Evolutionary conservation across 2,797 vertebrate genomes (phyloP), one percentile per base, ranked within the genome.

Genomic region (Nyctalus aviator): DNA sequence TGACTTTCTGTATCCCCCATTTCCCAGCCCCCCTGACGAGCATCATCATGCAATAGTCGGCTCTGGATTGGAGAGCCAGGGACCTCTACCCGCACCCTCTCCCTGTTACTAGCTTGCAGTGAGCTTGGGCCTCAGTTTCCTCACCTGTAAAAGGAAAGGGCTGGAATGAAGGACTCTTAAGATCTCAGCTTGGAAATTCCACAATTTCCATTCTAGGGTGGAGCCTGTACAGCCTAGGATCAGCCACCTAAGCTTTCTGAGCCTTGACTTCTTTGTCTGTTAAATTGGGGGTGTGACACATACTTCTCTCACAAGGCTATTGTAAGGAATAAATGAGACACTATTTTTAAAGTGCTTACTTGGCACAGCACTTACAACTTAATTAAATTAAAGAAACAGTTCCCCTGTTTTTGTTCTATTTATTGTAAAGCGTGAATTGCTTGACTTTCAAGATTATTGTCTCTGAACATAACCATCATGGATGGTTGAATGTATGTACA

Each of bases 311-410:
- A 25, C 27, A 50, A 55, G 10, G 10, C n/a, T 59, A 32, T 48
- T n/a, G 25, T 66, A n/a, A 75, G 76, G n/a, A 94, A 69, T 73
- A 93, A 91, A 59, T 79, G 64, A 85, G 82, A 62, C 27, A 62
- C 30, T 62, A 55, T 41, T 0, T 64, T 88, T 90, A 21, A 83
- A 93, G 69, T 62, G 41, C 79, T 86, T 21, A 18, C 41, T 75
- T 81, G 88, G 72, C 79, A 87, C 14, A 21, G 10, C 4, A 27
- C 71, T 66, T 68, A 4, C 44, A 59, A 35, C 69, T 88, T 66
- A 57, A 37, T 78, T 78, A 68, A 78, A 78, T 75, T 75, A 23
- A 88, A 86, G 25, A 64, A 90, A 69, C 71, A 37, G 25, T 48
- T 77, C 55, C 41, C 30, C 78, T 21, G 1, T 32, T 66, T 76